A percentile compares a stretch with the other conserved stretches of the same genome.
Evolutionary conservation across 2,888 invertebrate genomes (phyloP).

Genomic region (Cataglyphis altisquamis): DNA sequence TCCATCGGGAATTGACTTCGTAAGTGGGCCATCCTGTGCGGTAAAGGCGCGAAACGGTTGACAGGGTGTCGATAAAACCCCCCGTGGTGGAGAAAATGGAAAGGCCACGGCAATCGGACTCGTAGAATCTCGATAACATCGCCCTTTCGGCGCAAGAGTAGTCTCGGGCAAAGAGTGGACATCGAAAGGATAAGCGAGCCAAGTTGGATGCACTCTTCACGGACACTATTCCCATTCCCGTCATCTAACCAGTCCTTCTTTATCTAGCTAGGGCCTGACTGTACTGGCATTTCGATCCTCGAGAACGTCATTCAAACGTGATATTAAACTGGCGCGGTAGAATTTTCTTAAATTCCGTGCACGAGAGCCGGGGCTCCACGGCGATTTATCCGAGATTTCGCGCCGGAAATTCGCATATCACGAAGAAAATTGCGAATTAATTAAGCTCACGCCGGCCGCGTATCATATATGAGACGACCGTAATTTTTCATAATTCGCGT

Average conservation of each 20-base stretch:
- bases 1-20: slow-evolving; percentile 75
- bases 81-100: slow-evolving; percentile 71
- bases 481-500: slow-evolving; percentile 8
- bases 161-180: neutral
- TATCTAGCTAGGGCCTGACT: slow-evolving; percentile 2
- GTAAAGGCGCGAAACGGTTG: slow-evolving; percentile 73
- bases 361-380: neutral
- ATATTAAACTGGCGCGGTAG: slow-evolving; percentile 63
- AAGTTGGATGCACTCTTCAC: slow-evolving; percentile 52
- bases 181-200: neutral
- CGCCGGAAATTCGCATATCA: slow-evolving; percentile 16
- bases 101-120: slow-evolving; percentile 74
- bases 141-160: slow-evolving; percentile 56
- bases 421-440: slow-evolving; percentile 27
- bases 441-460: slow-evolving; percentile 12
- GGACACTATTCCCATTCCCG: slow-evolving; percentile 44
- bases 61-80: slow-evolving; percentile 78
- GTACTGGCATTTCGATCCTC: slow-evolving; percentile 61
- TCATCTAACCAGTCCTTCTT: slow-evolving; percentile 57
- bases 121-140: slow-evolving; percentile 76
- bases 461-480: slow-evolving; percentile 4
- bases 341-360: slow-evolving; percentile 38
- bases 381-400: neutral
- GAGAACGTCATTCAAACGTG: slow-evolving; percentile 62
- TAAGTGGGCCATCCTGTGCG: slow-evolving; percentile 76